phyloP scores from a whole-genome alignment of 2,888 invertebrate species.

The Aspidiotus rigidus region DNA sequence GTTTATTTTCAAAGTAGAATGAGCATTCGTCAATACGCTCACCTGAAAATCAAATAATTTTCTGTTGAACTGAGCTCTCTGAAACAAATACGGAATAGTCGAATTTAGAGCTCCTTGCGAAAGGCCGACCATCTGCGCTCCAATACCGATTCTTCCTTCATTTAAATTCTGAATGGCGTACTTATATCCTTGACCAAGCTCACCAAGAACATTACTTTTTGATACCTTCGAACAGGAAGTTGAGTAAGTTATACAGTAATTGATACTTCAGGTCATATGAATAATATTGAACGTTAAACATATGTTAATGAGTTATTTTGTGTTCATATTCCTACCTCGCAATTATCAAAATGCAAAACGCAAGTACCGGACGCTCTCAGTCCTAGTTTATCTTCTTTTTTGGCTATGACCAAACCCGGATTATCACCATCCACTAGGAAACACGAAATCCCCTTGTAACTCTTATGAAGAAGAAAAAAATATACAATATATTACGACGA shows the following conservation, averaged over 20 bases:
- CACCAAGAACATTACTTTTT: constrained; percentile 69
- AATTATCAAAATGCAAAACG: constrained; percentile 87
- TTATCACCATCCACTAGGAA: constrained; percentile 85
- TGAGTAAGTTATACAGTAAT: no score
- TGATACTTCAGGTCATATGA: no score
- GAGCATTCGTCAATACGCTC: constrained; percentile 34
- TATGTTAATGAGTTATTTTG: no score
- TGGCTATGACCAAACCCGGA: constrained; percentile 79
- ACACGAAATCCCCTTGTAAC: constrained; percentile 91
- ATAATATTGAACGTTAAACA: no score
- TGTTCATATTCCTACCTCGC: constrained; percentile 50
- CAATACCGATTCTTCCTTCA: constrained; percentile 84
- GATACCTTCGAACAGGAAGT: constrained; percentile 51
- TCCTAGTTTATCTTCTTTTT: constrained; percentile 88
- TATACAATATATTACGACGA: not conserved
- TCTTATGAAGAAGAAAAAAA: constrained; percentile 48
- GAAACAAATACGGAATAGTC: constrained; percentile 87
- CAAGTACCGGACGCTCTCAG: constrained; percentile 90
- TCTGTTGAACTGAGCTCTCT: constrained; percentile 88
- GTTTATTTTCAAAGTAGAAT: no score
- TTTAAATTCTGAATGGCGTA: constrained; percentile 92
- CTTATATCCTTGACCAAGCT: constrained; percentile 88
- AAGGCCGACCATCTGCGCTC: constrained; percentile 86
- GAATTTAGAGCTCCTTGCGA: constrained; percentile 92
- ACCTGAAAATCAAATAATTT: constrained; percentile 87